These are phyloP conservation scores for Mus caroli DNA, from an alignment of 2,797 vertebrate genomes.

Conservation along the genomic window DNA sequence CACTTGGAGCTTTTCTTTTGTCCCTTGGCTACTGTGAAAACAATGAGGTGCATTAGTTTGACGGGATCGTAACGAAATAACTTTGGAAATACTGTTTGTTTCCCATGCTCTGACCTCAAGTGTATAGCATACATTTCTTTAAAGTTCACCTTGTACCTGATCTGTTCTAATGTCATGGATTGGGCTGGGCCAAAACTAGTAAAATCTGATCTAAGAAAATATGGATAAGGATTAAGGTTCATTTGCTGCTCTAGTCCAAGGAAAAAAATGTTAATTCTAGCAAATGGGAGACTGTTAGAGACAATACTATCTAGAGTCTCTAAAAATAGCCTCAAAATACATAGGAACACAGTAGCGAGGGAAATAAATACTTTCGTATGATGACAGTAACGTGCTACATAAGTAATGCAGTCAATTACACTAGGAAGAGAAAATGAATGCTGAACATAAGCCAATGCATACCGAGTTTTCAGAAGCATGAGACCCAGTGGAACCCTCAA, in stretches of 20 bases:
- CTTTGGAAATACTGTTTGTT: slow-evolving; percentile 75
- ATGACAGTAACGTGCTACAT: not conserved
- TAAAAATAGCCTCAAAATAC: not conserved
- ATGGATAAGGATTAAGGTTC: slow-evolving; percentile 66
- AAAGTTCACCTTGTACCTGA: slow-evolving; percentile 75
- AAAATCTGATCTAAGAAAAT: slow-evolving; percentile 74
- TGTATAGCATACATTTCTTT: slow-evolving; percentile 66
- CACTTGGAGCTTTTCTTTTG: slow-evolving; percentile 48
- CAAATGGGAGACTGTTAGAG: slow-evolving; percentile 20
- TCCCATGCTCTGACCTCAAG: slow-evolving; percentile 68
- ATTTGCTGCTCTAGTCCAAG: slow-evolving; percentile 37
- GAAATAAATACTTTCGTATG: not conserved
- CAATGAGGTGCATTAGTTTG: slow-evolving; percentile 65
- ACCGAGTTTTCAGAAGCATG: not conserved
- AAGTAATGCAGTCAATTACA: not conserved
- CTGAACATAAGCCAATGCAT: not conserved
- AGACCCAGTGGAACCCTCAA: not conserved
- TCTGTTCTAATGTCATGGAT: slow-evolving; percentile 40
- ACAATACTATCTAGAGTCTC: slow-evolving; percentile 20
- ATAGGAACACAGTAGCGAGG: not conserved
- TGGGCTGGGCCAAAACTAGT: slow-evolving; percentile 69
- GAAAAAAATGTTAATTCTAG: slow-evolving; percentile 59
- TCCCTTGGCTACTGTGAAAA: slow-evolving; percentile 62
- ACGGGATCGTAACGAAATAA: slow-evolving; percentile 74
- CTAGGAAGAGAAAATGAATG: slow-evolving; percentile 16